Evolutionary conservation across 2,113 vertebrate genomes (phyloP), one percentile per base, ranked within the genome.

Genomic region (Strix aluco): DNA sequence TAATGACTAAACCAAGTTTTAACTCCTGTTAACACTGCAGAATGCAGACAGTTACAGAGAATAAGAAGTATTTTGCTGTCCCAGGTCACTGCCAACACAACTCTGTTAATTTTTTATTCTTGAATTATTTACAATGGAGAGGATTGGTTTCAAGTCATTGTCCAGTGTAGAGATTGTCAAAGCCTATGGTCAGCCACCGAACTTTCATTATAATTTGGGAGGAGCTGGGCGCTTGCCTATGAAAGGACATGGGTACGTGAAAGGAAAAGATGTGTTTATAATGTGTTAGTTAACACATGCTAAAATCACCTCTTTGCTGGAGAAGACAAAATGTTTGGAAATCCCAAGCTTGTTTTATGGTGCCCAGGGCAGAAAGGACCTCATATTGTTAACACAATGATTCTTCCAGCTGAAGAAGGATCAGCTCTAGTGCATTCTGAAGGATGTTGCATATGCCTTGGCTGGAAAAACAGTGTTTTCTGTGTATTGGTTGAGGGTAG

Each of bases 1-100:
- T 91, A 96, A 92, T 93, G 93, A 86, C 84, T 93, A 83, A 91
- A 75, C 21, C 55, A 89, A 81, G 21, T 86, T 90, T 94, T 88
- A 90, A 51, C 66, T 96, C 78, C 58, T 57, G 51, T 65, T 69
- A 94, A 70, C 66, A 78, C 22, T 63, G 47, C 69, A 95, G 81
- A 85, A 82, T 77, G n/a, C 54, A 63, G 78, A 49, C 34, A 77
- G 58, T 83, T 90, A 12, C 5, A 49, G 59, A 78, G 51, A 88
- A 30, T 59, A 67, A 79, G 57, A 66, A 3, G 3, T 30, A 42
- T 55, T 91, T 88, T 94, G 49, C 63, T 40, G 52, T 86, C 54
- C 57, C 32, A 70, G 84, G 26, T 72, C 7, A 32, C 36, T 69
- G 38, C 72, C 49, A 15, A 62, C n/a, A 47, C 17, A 80, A 38